Evolutionary conservation across 53 echinoderm and acorn worm species (phyloP).

Genomic region (Zoroaster sp.): DNA sequence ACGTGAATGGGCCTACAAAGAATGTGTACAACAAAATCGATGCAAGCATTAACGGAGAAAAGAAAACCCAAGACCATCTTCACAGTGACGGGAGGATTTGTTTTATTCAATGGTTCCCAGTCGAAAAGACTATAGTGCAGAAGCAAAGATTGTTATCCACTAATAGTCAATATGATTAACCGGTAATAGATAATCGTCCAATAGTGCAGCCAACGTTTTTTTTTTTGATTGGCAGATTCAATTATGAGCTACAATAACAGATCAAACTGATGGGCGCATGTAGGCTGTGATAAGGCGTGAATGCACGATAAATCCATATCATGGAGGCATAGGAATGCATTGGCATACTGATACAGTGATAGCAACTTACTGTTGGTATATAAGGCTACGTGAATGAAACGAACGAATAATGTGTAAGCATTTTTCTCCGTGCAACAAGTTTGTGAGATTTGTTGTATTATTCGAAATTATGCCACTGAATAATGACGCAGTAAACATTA

Average conservation of each 20-base stretch:
- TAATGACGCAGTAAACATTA: too few relatives aligned
- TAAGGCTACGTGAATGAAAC: too few relatives aligned
- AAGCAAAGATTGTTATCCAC: slow-evolving; percentile 5
- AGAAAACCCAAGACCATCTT: not conserved
- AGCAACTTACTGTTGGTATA: too few relatives aligned
- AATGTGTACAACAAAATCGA: slow-evolving; percentile 3
- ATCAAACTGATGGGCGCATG: not conserved
- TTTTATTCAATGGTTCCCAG: too few relatives aligned
- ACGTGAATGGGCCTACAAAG: not conserved
- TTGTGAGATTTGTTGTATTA: too few relatives aligned
- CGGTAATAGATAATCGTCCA: slow-evolving; percentile 35
- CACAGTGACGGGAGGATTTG: not conserved
- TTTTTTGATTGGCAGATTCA: slow-evolving; percentile 42
- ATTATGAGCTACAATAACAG: slow-evolving; percentile 13
- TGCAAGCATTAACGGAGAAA: slow-evolving; percentile 19
- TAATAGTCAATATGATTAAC: slow-evolving; percentile 43
- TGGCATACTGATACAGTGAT: too few relatives aligned
- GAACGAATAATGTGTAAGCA: too few relatives aligned
- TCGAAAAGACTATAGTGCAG: not conserved
- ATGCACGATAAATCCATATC: slow-evolving; percentile 2
- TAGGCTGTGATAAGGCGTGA: slow-evolving; percentile 32
- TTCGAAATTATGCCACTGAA: too few relatives aligned
- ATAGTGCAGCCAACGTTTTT: not conserved
- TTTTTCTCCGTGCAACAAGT: too few relatives aligned
- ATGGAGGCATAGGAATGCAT: too few relatives aligned